Evolutionary conservation across 2,888 invertebrate species (phyloP), one percentile per base, ranked within the genome.

Genomic region (Lepidochitona cinerea): DNA sequence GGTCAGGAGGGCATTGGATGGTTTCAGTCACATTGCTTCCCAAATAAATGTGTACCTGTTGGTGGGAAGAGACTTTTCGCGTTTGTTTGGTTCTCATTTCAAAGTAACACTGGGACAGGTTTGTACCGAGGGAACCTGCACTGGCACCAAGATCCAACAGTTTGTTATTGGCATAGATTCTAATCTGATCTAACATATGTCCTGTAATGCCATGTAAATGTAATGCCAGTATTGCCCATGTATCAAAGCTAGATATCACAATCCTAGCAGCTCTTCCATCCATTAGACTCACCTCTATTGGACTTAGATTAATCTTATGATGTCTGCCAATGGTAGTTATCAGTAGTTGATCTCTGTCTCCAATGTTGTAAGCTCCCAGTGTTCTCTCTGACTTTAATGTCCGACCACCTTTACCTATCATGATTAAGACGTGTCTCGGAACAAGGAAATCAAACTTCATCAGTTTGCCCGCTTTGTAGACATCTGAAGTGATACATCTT

Each of bases 211-310:
- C 86, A 75, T 87, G 87, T 53, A 87, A 70, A 70, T 86, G 85
- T 37, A 88, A 82, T 7, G 85, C 87, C 4, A 85, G 81, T 6
- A 85, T 79, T 49, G 86, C 84, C 87, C 88, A 88, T 14, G 84
- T 75, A 70, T 88, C 88, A 78, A 82, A 85, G 70, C 81, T 79
- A 1, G 87, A 87, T 1, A 83, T 80, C 4, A 72, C 78, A 3
- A 84, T 73, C 12, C 52, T 70, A 54, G 74, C 72, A 6, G 73
- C 36, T 26, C 66, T 54, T 23, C 70, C 78, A 9, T 37, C 53
- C 37, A 66, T 52, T 41, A 75, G 18, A 14, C 29, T 29, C 18
- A 87, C 79, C 2, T 78, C 79, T 0, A 87, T 72, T 29, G 73
- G 77, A 75, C 83, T 83, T 32, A 84, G 75, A 26, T 75, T 79